phyloP scores from a whole-genome alignment of 2,888 invertebrate genomes.

The Acheta domesticus region DNA sequence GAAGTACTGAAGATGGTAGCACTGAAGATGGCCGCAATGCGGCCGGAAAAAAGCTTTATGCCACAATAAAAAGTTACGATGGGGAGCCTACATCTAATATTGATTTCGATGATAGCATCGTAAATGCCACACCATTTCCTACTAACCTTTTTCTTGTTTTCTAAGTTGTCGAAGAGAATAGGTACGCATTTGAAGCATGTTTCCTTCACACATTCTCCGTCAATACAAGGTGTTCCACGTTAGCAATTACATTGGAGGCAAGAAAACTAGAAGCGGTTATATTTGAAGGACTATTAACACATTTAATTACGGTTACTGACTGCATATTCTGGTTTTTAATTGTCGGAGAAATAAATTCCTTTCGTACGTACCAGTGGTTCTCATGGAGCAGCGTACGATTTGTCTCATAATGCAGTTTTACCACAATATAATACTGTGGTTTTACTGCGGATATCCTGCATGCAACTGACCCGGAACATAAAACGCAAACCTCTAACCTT shows the following conservation, averaged over 20 bases:
- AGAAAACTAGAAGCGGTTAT: constrained; percentile 37
- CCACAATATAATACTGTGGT: too few relatives aligned
- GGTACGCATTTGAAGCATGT: constrained; percentile 20
- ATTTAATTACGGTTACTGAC: constrained; percentile 39
- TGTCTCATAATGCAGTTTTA: neutral
- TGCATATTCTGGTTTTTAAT: constrained; percentile 38
- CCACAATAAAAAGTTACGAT: too few relatives aligned
- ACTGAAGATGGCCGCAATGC: too few relatives aligned
- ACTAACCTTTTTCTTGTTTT: neutral
- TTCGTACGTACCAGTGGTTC: constrained; percentile 38
- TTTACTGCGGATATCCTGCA: too few relatives aligned
- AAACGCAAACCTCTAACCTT: too few relatives aligned
- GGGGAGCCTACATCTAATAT: too few relatives aligned
- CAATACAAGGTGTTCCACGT: constrained; percentile 35
- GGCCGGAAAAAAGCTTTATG: too few relatives aligned
- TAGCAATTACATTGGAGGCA: constrained; percentile 23
- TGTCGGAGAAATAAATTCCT: constrained; percentile 38
- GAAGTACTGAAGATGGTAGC: too few relatives aligned
- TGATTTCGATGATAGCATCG: too few relatives aligned
- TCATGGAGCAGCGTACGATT: constrained; percentile 23
- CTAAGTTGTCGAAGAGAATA: neutral
- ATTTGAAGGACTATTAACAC: constrained; percentile 37
- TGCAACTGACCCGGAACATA: too few relatives aligned
- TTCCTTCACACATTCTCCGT: constrained; percentile 31
- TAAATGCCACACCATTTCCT: too few relatives aligned